phyloP scores from a whole-genome alignment of 2,888 invertebrate species.

The Ennomos quercinarius region DNA sequence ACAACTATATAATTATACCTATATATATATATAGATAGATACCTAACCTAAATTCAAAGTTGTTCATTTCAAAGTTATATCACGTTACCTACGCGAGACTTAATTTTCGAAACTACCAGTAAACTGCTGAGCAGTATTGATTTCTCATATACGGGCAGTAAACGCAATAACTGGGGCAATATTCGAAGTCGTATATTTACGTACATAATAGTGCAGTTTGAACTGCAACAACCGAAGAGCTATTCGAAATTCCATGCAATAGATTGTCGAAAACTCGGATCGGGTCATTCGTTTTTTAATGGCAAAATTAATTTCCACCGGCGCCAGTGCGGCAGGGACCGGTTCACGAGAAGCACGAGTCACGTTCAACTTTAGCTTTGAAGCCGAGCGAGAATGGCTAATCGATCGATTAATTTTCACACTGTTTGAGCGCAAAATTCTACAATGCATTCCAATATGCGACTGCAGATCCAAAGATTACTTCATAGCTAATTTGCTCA shows the following conservation, averaged over 20 bases:
- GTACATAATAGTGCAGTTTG: slow-evolving; percentile 41
- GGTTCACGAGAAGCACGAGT: slow-evolving; percentile 70
- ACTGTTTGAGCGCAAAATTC: slow-evolving; percentile 73
- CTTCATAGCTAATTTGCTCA: slow-evolving; percentile 9
- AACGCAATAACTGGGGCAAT: slow-evolving; percentile 49
- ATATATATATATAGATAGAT: too few relatives aligned
- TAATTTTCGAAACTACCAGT: slow-evolving; percentile 16
- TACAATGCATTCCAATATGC: slow-evolving; percentile 58
- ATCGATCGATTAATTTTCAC: slow-evolving; percentile 83
- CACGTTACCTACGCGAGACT: slow-evolving; percentile 5
- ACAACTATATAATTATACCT: too few relatives aligned
- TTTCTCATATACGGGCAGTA: slow-evolving; percentile 25
- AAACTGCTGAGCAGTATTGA: slow-evolving; percentile 28
- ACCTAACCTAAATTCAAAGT: too few relatives aligned
- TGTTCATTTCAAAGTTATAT: background rate
- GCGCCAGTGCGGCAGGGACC: slow-evolving; percentile 61
- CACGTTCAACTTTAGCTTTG: slow-evolving; percentile 77
- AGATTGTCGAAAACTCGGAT: slow-evolving; percentile 63
- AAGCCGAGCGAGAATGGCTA: slow-evolving; percentile 74
- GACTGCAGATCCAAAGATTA: slow-evolving; percentile 30
- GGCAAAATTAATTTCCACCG: slow-evolving; percentile 72
- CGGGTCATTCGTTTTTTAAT: slow-evolving; percentile 61
- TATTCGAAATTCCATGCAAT: slow-evolving; percentile 57
- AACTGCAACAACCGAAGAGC: slow-evolving; percentile 53
- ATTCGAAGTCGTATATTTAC: slow-evolving; percentile 50